Evolutionary conservation across 2,113 vertebrate species (phyloP), one percentile per base, ranked within the genome.

Genomic region (Onychostoma macrolepis): DNA sequence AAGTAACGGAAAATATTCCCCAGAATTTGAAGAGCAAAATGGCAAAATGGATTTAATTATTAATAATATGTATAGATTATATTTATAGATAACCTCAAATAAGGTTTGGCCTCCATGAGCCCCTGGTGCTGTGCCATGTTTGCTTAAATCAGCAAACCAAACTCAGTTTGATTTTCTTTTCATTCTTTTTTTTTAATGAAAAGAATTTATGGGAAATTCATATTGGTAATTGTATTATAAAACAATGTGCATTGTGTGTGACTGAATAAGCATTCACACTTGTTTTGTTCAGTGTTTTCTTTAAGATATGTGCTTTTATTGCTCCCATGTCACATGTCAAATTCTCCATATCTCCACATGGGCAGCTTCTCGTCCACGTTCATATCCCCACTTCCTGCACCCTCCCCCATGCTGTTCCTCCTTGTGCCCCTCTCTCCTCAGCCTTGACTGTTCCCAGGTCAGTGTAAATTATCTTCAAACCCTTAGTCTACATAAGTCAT

Each of bases 381-480:
- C 71, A 45, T 5, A 24, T 81, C 50, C 12, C 77, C 43, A 26
- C 26, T 36, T 76, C 41, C 26, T 24, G 45, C 43, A 41, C 24
- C 71, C 33, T 36, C 45, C 69, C 26, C 36, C n/a, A n/a, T 17
- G 45, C 5, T 50, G 43, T 30, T 69, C 65, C 69, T 58, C 9
- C 9, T 12, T 86, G 24, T 80, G 30, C 30, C 76, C n/a, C 63
- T 80, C 30, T 69, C 61, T 69, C 26, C 30, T 56, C 19, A 58
- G 71, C 56, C 6, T 41, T 63, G 53, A 63, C 84, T 79, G 74
- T 78, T 85, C 61, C 76, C 50, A 65, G 63, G 26, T 85, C 83
- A 28, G 50, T 38, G 77, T 63, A 63, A 85, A 75, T 88, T 82
- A 82, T 85, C 30, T 80, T 82, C 41, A 65, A n/a, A 19, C 24